phyloP scores from a whole-genome alignment of 2,888 invertebrate species.

The Ophonus ardosiacus region DNA sequence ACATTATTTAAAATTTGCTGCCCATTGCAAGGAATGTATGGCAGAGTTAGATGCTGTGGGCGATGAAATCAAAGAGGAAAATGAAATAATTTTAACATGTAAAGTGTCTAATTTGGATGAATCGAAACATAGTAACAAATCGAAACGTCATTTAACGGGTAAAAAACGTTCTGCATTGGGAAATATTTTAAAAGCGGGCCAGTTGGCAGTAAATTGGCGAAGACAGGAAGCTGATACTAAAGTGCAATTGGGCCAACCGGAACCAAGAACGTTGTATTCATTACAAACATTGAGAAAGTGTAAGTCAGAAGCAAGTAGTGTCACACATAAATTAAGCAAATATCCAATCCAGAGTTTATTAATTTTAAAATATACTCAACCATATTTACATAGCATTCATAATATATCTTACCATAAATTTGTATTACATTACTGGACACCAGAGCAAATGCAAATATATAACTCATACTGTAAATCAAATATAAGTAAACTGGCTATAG shows the following conservation, averaged over 20 bases:
- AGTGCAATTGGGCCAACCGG: neutral
- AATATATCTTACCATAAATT: slow-evolving; percentile 43
- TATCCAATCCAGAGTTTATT: neutral
- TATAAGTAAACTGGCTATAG: slow-evolving; percentile 38
- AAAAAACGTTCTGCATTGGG: neutral
- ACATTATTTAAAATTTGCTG: neutral
- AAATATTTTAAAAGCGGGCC: neutral
- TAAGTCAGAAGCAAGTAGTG: neutral
- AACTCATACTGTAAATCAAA: slow-evolving; percentile 50
- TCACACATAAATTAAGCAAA: neutral
- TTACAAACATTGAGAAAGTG: neutral
- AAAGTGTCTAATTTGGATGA: neutral
- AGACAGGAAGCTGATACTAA: neutral
- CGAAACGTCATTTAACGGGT: neutral
- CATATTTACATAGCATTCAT: neutral
- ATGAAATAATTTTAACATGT: neutral
- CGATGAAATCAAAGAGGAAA: neutral
- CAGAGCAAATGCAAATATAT: slow-evolving; percentile 57
- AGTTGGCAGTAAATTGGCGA: slow-evolving; percentile 18
- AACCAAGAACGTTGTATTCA: slow-evolving; percentile 5
- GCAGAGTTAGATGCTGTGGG: neutral
- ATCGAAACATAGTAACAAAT: neutral
- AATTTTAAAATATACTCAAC: slow-evolving; percentile 24
- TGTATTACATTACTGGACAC: slow-evolving; percentile 53
- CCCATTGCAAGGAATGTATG: neutral